These are phyloP conservation scores for Paratrypauchen microcephalus DNA, from an alignment of 2,797 vertebrate genomes.

Conservation along the genomic window DNA sequence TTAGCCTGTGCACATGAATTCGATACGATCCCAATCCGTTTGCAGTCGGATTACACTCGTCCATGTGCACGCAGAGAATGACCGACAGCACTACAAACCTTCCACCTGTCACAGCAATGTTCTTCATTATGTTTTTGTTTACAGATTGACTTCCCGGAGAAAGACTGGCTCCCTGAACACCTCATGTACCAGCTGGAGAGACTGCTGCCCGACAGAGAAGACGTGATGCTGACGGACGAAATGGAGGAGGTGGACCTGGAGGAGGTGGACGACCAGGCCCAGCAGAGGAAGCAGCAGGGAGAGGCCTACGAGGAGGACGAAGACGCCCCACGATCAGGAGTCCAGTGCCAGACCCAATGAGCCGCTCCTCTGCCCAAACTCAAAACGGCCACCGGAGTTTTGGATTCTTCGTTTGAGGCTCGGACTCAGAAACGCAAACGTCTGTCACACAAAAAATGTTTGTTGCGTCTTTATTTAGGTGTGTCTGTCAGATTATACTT, in stretches of 20 bases:
- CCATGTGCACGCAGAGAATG: too few species aligned
- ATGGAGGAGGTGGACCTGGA: conserved; percentile 92
- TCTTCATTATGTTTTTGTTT: neutral
- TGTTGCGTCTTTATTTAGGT: conserved; percentile 34
- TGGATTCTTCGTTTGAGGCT: too few species aligned
- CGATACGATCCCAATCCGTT: too few species aligned
- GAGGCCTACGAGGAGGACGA: conserved; percentile 90
- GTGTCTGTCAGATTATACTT: conserved; percentile 60
- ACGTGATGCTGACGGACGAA: conserved; percentile 86
- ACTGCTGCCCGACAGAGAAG: conserved; percentile 86
- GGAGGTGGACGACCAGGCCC: conserved; percentile 78
- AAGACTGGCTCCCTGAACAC: conserved; percentile 87
- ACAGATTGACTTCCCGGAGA: conserved; percentile 92
- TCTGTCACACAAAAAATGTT: conserved; percentile 6
- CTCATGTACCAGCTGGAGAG: conserved; percentile 86
- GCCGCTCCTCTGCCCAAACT: too few species aligned
- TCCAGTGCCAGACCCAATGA: conserved; percentile 92
- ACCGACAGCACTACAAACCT: too few species aligned
- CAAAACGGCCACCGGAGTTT: too few species aligned
- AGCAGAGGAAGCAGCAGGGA: conserved; percentile 72
- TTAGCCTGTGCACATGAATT: too few species aligned
- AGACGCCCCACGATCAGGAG: conserved; percentile 78
- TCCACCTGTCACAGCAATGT: too few species aligned
- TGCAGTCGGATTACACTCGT: too few species aligned
- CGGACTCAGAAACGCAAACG: neutral